These are phyloP conservation scores for Cosmia trapezina DNA, from an alignment of 2,888 invertebrate genomes.

Conservation along the genomic window DNA sequence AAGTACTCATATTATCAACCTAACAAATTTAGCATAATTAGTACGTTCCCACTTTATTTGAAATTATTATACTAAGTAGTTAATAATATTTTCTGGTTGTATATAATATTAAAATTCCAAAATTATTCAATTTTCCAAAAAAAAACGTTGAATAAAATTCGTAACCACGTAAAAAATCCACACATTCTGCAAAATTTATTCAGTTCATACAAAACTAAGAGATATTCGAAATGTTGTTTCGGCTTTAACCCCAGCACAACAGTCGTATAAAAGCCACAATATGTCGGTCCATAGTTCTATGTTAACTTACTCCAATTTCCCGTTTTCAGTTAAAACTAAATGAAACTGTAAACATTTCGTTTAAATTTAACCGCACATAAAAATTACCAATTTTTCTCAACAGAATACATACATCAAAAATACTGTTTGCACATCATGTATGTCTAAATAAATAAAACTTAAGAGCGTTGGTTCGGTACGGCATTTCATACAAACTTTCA, in stretches of 20 bases:
- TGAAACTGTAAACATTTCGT: slow-evolving; percentile 12
- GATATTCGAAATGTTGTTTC: slow-evolving; percentile 13
- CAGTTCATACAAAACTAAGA: slow-evolving; percentile 1
- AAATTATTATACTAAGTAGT: not conserved
- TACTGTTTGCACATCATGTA: too few species aligned
- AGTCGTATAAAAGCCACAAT: slow-evolving; percentile 22
- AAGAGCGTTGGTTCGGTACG: too few species aligned
- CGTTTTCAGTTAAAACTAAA: slow-evolving; percentile 22
- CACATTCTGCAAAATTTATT: not conserved
- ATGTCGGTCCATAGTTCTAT: slow-evolving; percentile 31
- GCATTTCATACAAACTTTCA: too few species aligned
- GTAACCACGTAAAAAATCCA: not conserved
- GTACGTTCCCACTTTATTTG: too few species aligned
- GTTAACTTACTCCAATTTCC: slow-evolving; percentile 37
- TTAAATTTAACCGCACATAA: not conserved
- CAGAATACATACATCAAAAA: too few species aligned
- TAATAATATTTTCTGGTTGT: too few species aligned
- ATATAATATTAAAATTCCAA: not conserved
- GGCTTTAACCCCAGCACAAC: not conserved
- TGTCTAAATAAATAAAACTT: too few species aligned
- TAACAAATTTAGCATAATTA: too few species aligned
- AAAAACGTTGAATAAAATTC: not conserved
- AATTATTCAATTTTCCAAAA: not conserved
- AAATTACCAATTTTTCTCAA: too few species aligned
- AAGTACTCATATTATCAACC: too few species aligned